These are phyloP conservation scores for Embiotoca jacksoni DNA, from an alignment of 2,113 vertebrate species.

Conservation along the genomic window DNA sequence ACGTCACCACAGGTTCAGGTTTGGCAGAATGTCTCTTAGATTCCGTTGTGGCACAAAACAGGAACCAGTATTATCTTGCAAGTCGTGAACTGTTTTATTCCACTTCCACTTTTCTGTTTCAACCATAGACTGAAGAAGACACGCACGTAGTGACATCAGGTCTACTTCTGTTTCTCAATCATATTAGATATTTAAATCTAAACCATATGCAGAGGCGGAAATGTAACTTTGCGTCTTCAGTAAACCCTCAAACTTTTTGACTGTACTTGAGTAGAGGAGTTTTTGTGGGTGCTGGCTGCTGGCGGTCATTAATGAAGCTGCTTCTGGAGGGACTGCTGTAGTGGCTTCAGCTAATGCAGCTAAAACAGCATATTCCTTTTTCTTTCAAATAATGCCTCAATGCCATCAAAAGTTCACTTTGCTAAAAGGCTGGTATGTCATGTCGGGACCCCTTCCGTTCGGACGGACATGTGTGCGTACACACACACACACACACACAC, in stretches of 20 bases:
- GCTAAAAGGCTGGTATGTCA: constrained; percentile 37
- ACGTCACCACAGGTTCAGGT: constrained; percentile 2
- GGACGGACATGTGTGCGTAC: neutral
- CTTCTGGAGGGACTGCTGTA: no score
- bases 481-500: constrained; percentile 11
- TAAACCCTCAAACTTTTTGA: neutral
- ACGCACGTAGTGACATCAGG: neutral
- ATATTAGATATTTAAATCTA: neutral
- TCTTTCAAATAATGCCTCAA: constrained; percentile 23
- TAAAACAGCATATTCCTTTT: constrained; percentile 28
- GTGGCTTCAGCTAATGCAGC: constrained; percentile 18
- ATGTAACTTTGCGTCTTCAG: neutral
- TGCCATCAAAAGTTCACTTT: constrained; percentile 47
- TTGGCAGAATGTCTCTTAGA: no score
- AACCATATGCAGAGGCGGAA: neutral
- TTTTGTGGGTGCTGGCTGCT: neutral
- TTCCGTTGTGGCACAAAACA: constrained; percentile 1
- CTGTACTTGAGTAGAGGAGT: neutral
- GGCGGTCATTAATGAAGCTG: neutral
- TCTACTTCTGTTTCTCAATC: neutral
- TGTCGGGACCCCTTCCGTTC: constrained; percentile 28
- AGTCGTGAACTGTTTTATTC: constrained; percentile 20
- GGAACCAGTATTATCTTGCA: constrained; percentile 34
- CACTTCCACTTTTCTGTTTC: constrained; percentile 71
- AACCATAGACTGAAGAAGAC: constrained; percentile 38